Evolutionary conservation across 2,113 vertebrate genomes (phyloP).

Genomic region (Pituophis catenifer): DNA sequence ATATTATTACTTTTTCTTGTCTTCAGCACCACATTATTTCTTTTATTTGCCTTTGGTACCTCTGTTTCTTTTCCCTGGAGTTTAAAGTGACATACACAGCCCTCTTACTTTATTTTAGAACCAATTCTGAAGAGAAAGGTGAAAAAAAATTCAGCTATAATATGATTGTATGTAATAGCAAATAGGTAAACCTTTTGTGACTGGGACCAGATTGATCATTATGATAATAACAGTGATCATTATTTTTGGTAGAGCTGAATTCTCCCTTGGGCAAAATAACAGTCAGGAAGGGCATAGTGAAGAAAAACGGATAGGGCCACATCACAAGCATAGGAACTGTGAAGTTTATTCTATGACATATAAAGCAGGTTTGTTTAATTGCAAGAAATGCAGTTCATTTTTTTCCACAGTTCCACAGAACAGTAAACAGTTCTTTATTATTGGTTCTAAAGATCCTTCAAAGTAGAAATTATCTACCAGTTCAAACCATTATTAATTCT

Average conservation of each 20-base stretch:
- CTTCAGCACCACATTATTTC: background rate
- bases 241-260: background rate
- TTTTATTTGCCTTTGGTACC: background rate
- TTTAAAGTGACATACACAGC: background rate
- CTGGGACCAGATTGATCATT: background rate
- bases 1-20: background rate
- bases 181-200: background rate
- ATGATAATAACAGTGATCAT: background rate
- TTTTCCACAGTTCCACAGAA: background rate
- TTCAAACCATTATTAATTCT: too few species aligned
- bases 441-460: background rate
- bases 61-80: background rate
- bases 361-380: background rate
- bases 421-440: background rate
- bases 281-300: background rate
- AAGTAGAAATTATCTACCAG: background rate
- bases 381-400: background rate
- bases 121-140: background rate
- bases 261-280: background rate
- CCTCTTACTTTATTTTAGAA: background rate
- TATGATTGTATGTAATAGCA: background rate
- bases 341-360: background rate
- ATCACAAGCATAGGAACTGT: background rate
- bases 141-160: background rate
- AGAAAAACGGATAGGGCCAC: background rate